Evolutionary conservation across 2,888 invertebrate species (phyloP), one percentile per base, ranked within the genome.

Genomic region (Limnephilus auricula): DNA sequence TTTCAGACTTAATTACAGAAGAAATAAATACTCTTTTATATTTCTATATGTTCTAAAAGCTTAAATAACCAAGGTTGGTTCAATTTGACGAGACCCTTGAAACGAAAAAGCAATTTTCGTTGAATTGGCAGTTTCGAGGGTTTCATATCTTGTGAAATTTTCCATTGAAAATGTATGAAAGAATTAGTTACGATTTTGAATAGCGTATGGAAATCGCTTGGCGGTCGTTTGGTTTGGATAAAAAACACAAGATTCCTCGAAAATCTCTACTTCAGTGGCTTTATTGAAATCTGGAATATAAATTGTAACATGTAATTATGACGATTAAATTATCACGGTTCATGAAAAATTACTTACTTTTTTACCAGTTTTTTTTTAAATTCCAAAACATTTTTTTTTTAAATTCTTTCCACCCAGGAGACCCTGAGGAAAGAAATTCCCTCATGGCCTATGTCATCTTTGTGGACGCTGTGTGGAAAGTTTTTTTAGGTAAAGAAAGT

Each of bases 51-150:
- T 18, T 15, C 34, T 82, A 25, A n/a, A 25, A 65, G 25, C 12
- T 82, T 34, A 18, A 32, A 80, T 34, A 34, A 82, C 34, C 82
- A 82, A 82, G 34, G 34, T 34, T 82, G 82, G 18, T 82, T 82
- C 82, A 82, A 25, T 34, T 82, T 10, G 3, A 3, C 32, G 34
- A 37, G 15, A 82, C 34, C 25, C 82, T 34, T 82, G 34, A 82
- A 82, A 82, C 2, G 25, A 34, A 82, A 82, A 34, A 82, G 82
- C 34, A 82, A 32, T 82, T 82, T 37, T 32, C 34, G 82, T 25
- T 34, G 82, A 82, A 34, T 82, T 34, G 34, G 3, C 34, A 34
- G 34, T 25, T 82, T 82, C 34, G 25, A 82, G 82, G 82, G 82
- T 82, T 65, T 65, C 65, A 65, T 65, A 65, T 65, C 50, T 65